Conservation (phyloP, 2,797 vertebrate genomes). For the Steatocranus sp. region DNA sequence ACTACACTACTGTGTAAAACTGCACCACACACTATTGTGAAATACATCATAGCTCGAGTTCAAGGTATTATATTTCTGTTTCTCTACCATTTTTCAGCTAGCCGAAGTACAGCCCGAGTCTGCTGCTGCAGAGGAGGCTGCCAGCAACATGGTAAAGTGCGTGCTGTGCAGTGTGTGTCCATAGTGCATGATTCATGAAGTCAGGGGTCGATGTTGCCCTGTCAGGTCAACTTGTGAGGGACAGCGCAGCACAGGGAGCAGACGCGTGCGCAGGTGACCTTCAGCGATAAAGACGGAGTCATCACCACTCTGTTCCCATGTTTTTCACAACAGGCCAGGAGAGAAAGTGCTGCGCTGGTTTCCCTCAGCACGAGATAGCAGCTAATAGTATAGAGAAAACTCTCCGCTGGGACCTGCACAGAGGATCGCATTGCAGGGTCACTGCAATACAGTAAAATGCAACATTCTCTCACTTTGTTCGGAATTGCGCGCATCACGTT, state of each 20-base stretch:
- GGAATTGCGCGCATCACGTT: neutral
- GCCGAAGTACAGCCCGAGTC: neutral
- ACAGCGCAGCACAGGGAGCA: slow-evolving; percentile 38
- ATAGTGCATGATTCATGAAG: slow-evolving; percentile 67
- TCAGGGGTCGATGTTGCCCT: slow-evolving; percentile 51
- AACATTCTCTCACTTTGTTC: slow-evolving; percentile 39
- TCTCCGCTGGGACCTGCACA: slow-evolving; percentile 55
- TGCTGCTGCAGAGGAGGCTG: slow-evolving; percentile 6
- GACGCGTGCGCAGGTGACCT: slow-evolving; percentile 65
- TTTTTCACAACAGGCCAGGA: slow-evolving; percentile 50
- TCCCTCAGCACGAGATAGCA: slow-evolving; percentile 47
- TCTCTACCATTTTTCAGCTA: neutral
- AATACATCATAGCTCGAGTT: neutral
- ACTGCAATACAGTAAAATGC: slow-evolving; percentile 62
- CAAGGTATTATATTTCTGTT: neutral
- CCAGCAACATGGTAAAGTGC: slow-evolving; percentile 11
- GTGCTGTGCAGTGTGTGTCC: slow-evolving; percentile 7
- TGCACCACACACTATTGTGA: neutral
- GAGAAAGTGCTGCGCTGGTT: slow-evolving; percentile 64
- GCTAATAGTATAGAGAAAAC: slow-evolving; percentile 56
- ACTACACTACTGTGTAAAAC: neutral
- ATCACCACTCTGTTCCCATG: slow-evolving; percentile 58
- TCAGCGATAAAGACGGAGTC: slow-evolving; percentile 65
- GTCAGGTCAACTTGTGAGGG: slow-evolving; percentile 62
- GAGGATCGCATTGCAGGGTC: slow-evolving; percentile 71